These are phyloP conservation scores for Synergus itoensis DNA, from an alignment of 2,888 invertebrate genomes.

Conservation along the genomic window DNA sequence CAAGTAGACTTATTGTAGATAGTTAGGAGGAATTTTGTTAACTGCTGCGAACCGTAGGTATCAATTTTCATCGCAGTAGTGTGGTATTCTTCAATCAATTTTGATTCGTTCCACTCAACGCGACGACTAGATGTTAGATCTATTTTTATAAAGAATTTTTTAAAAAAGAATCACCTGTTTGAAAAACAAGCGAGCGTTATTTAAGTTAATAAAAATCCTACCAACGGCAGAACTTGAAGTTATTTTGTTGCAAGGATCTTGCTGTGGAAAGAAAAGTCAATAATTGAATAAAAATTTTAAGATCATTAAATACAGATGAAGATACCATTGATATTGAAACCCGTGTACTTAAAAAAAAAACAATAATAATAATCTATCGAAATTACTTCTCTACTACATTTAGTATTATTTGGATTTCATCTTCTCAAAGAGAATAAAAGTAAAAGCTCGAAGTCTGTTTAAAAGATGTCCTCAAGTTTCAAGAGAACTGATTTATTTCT, in stretches of 20 bases:
- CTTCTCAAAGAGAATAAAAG: background rate
- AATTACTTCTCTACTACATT: background rate
- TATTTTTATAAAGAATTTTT: slow-evolving; percentile 33
- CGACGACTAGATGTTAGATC: background rate
- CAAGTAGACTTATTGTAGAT: slow-evolving; percentile 25
- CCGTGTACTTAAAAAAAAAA: slow-evolving; percentile 30
- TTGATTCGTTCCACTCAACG: background rate
- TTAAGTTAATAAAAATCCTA: slow-evolving; percentile 27
- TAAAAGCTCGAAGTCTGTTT: background rate
- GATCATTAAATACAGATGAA: background rate
- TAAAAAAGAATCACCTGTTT: slow-evolving; percentile 7
- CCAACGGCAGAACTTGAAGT: slow-evolving; percentile 61
- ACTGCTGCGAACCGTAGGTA: background rate
- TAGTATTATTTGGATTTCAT: background rate
- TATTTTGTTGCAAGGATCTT: slow-evolving; percentile 66
- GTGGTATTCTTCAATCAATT: background rate
- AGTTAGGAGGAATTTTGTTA: slow-evolving; percentile 28
- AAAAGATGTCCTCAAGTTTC: background rate
- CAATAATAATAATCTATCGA: slow-evolving; percentile 27
- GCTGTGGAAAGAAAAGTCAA: slow-evolving; percentile 45
- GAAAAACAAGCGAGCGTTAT: slow-evolving; percentile 17
- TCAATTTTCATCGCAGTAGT: background rate
- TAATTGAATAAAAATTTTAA: background rate
- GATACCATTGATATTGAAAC: slow-evolving; percentile 19
- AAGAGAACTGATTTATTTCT: background rate